These are phyloP conservation scores for Enteromius paludinosus DNA, from an alignment of 2,797 vertebrate species.

Conservation along the genomic window DNA sequence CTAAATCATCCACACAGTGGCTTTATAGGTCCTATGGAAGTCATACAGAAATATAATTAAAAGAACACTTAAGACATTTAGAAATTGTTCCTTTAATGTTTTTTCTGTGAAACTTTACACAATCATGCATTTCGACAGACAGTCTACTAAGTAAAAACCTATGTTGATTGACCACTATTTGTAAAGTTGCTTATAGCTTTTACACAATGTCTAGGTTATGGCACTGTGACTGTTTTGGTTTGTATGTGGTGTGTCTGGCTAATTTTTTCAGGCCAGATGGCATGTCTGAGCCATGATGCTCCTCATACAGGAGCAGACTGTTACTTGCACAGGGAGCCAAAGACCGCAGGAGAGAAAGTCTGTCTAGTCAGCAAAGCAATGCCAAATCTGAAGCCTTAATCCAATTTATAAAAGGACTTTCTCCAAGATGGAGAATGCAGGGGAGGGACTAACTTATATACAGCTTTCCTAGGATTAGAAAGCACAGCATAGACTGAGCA, in stretches of 20 bases:
- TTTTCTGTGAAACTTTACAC: neutral
- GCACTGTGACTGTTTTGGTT: slow-evolving; percentile 48
- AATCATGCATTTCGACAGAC: neutral
- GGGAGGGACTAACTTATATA: slow-evolving; percentile 16
- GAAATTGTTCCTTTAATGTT: neutral
- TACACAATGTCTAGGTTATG: neutral
- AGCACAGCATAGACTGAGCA: neutral
- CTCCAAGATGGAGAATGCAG: slow-evolving; percentile 35
- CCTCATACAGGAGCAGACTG: slow-evolving; percentile 48
- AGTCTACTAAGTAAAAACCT: neutral
- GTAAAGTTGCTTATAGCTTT: neutral
- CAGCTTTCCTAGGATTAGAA: slow-evolving; percentile 25
- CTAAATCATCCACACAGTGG: no score
- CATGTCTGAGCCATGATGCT: slow-evolving; percentile 53
- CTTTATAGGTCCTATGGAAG: neutral
- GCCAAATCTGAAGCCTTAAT: slow-evolving; percentile 59
- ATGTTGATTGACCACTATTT: neutral
- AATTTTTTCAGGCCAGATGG: slow-evolving; percentile 65
- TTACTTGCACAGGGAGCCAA: slow-evolving; percentile 51
- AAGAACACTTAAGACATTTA: neutral
- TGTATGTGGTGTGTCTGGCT: slow-evolving; percentile 58
- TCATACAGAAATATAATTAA: neutral
- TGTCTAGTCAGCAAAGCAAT: slow-evolving; percentile 47
- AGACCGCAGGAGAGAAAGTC: slow-evolving; percentile 53
- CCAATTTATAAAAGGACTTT: slow-evolving; percentile 57